Base-by-base conservation (phyloP, 2,797 vertebrate species). In the Loriculus beryllinus region DNA sequence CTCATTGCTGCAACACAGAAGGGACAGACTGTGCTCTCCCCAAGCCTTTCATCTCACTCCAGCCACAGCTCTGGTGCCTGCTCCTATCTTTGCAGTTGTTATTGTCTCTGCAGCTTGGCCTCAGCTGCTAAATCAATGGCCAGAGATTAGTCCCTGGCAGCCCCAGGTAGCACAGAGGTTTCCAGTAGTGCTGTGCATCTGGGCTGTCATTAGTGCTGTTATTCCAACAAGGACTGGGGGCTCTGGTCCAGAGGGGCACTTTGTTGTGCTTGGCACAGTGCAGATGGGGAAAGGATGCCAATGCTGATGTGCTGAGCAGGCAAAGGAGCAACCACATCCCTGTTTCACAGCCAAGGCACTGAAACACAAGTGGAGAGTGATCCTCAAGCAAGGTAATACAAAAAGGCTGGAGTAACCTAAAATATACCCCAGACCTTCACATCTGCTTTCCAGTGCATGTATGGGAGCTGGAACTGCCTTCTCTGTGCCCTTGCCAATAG, bases 21-120 rank as follows among this genome's bases (percentile, higher is more conserved):
- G 57, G 83, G 33, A n/a, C 14, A 29, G 71, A 52, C 51, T 4
- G 0, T 20, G 68, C 68, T 79, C 68, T 52, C 62, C 60, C 69
- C 86, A 35, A 78, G 83, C 84, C 95, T 93, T 94, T 89, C 94
- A 71, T 76, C 83, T 91, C 33, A 1, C 78, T 86, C 85, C 88
- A 76, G 81, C 81, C 47, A 47, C 40, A 75, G 79, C 76, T 59
- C 77, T 57, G 72, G 43, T 71, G 77, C 57, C 71, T 70, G 51
- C 69, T 77, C 56, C 56, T 37, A 40, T 37, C 82, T 78, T 68
- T 43, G 60, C 90, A 47, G 69, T 68, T 88, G 71, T 68, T 84
- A 31, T 67, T 84, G 80, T 62, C 78, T 86, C 88, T 65, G 54
- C 33, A 5, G 90, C 57, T 76, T 29, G 70, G 93, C 49, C 91